Conservation (phyloP, 2,797 vertebrate species). For the Danionella dracula region DNA sequence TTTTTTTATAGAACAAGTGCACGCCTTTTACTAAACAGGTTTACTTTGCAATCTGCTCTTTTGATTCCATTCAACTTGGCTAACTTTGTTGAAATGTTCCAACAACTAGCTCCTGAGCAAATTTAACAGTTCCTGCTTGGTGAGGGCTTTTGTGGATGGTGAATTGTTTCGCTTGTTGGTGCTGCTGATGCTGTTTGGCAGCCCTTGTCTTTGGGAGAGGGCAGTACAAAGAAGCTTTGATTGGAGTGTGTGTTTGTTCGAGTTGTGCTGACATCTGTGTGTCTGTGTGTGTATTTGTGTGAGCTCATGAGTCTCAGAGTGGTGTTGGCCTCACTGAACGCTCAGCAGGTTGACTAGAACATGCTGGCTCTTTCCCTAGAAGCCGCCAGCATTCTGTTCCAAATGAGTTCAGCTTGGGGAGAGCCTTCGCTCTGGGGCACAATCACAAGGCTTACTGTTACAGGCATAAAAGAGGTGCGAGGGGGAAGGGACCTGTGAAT, state of each 20-base stretch:
- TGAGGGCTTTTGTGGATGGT: conserved; percentile 15
- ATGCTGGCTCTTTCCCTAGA: conserved; percentile 60
- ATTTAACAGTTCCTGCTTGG: conserved; percentile 22
- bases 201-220: conserved; percentile 30
- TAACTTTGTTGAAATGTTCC: conserved; percentile 2
- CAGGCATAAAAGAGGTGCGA: conserved; percentile 15
- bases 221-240: conserved; percentile 34
- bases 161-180: conserved; percentile 28
- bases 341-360: conserved; percentile 55
- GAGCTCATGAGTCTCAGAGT: conserved; percentile 19
- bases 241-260: conserved; percentile 33
- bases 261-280: conserved; percentile 33
- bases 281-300: conserved; percentile 25
- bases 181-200: conserved; percentile 31
- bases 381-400: conserved; percentile 78
- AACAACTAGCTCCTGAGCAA: conserved; percentile 19
- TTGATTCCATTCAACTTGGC: conserved; percentile 9
- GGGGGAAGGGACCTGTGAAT: conserved; percentile 27
- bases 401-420: conserved; percentile 56
- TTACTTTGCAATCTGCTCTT: conserved; percentile 18
- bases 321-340: conserved; percentile 48
- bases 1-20: background rate
- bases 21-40: conserved; percentile 1
- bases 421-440: conserved; percentile 46
- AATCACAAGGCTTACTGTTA: conserved; percentile 46